Conservation (phyloP, 2,797 vertebrate species). For the Hypotaenidia okinawae region DNA sequence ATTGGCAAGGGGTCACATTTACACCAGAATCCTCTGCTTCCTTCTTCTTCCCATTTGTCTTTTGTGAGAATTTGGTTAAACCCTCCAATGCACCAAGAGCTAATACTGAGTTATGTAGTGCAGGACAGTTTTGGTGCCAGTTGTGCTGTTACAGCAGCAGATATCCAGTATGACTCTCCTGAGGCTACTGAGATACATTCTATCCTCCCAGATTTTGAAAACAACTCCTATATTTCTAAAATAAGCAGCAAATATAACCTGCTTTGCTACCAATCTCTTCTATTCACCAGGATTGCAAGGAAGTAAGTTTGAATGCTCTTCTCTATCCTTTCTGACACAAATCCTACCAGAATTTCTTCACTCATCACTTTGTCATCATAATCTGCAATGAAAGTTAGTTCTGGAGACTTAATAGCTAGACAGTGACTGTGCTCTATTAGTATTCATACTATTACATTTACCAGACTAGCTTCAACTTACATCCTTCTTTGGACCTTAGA, state of each 20-base stretch:
- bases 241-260: background rate
- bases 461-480: background rate
- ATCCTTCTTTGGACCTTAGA: background rate
- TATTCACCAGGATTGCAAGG: background rate
- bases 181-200: background rate
- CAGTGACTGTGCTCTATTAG: background rate
- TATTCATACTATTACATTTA: background rate
- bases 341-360: background rate
- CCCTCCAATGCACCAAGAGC: background rate
- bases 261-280: background rate
- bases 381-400: background rate
- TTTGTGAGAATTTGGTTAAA: background rate
- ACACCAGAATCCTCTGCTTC: background rate
- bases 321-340: background rate
- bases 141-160: background rate
- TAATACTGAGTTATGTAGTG: background rate
- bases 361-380: background rate
- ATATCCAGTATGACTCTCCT: background rate
- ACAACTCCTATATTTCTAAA: background rate
- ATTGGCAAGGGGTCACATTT: background rate
- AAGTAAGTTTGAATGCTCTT: background rate
- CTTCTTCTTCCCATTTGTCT: background rate
- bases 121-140: background rate
- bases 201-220: background rate
- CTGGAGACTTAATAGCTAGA: background rate